Conservation (phyloP, 2,113 vertebrate species). For the Nycticebus coucang region DNA sequence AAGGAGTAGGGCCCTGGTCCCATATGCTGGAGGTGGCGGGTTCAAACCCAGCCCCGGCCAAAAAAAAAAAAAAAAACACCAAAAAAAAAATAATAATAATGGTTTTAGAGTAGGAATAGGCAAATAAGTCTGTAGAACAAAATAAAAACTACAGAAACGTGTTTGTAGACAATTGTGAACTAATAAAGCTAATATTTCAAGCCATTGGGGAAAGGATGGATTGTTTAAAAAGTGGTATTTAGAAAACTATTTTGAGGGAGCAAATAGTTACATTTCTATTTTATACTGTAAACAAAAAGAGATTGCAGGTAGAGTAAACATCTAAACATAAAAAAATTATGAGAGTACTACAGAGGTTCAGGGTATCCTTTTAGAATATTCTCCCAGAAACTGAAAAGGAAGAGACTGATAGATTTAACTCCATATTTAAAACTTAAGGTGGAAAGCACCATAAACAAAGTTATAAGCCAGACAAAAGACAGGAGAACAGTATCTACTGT, state of each 20-base stretch:
- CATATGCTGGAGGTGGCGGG: too few relatives aligned
- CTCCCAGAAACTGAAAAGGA: neutral
- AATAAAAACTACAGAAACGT: neutral
- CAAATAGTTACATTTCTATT: neutral
- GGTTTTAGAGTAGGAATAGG: neutral
- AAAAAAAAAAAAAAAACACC: too few relatives aligned
- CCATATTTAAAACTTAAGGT: neutral
- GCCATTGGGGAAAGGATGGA: neutral
- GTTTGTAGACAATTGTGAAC: neutral
- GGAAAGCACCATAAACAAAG: neutral
- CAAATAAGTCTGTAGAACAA: neutral
- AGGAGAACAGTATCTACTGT: neutral
- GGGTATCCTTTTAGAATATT: neutral
- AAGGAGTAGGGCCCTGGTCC: too few relatives aligned
- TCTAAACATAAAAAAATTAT: neutral
- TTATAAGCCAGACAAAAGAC: slow-evolving; percentile 25
- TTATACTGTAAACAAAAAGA: slow-evolving; percentile 24
- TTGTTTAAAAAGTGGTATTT: slow-evolving; percentile 35
- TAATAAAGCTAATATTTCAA: neutral
- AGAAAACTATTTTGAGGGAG: neutral
- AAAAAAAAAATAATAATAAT: neutral
- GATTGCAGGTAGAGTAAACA: neutral
- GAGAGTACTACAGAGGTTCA: neutral
- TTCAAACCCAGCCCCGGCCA: too few relatives aligned
- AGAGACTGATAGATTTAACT: neutral